Evolutionary conservation across 2,888 invertebrate genomes (phyloP).

Genomic region (Acleris literana): DNA sequence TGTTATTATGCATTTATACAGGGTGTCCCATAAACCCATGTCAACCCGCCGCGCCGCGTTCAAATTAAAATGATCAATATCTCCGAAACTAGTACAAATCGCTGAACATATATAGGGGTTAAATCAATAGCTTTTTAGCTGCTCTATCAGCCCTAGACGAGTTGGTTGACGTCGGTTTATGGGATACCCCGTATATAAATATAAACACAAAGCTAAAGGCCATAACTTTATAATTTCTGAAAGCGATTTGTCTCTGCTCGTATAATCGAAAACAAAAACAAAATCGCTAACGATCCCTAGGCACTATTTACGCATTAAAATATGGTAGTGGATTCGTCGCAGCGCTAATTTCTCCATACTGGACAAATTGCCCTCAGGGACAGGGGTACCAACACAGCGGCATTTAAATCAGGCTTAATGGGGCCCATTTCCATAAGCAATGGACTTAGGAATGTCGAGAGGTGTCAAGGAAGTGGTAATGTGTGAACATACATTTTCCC

Average conservation of each 20-base stretch:
- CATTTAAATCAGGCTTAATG: constrained; percentile 80
- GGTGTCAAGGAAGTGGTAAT: constrained; percentile 20
- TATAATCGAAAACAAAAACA: constrained; percentile 44
- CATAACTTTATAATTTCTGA: not conserved
- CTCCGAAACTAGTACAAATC: too few relatives aligned
- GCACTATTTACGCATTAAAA: constrained; percentile 63
- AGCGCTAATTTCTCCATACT: constrained; percentile 45
- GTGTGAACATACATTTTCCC: constrained; percentile 24
- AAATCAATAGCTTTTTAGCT: too few relatives aligned
- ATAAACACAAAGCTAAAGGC: not conserved
- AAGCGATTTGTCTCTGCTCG: constrained; percentile 8
- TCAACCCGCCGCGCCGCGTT: too few relatives aligned
- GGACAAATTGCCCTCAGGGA: constrained; percentile 67
- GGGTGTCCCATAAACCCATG: too few relatives aligned
- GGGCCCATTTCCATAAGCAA: constrained; percentile 71
- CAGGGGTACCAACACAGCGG: constrained; percentile 52
- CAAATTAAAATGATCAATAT: too few relatives aligned
- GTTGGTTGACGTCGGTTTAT: too few relatives aligned
- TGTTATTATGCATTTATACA: too few relatives aligned
- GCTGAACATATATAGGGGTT: too few relatives aligned
- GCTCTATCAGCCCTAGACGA: too few relatives aligned
- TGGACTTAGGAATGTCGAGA: constrained; percentile 49
- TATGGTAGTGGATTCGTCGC: constrained; percentile 38
- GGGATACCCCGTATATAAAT: too few relatives aligned
- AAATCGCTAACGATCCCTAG: constrained; percentile 68